phyloP scores from a whole-genome alignment of 2,888 invertebrate species.

The Lepidochitona cinerea region DNA sequence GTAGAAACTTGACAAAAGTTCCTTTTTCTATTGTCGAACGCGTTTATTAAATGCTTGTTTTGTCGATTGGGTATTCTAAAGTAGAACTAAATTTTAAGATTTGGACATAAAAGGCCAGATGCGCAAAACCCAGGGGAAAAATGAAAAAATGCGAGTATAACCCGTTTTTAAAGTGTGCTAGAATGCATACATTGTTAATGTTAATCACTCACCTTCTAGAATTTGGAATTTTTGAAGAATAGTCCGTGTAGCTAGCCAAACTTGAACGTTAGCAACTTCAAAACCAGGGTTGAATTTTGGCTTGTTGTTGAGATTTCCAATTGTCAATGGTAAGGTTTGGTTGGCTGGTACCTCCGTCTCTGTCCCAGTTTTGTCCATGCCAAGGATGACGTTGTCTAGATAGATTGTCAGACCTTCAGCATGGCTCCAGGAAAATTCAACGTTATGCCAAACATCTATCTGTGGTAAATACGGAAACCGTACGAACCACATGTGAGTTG shows the following conservation, averaged over 20 bases:
- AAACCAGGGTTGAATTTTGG: not conserved
- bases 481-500: not conserved
- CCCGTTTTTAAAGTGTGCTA: too few species aligned
- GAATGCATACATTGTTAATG: too few species aligned
- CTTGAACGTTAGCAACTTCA: not conserved
- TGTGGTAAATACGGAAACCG: not conserved
- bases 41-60: too few species aligned
- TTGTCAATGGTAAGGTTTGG: not conserved
- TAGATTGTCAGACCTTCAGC: constrained; percentile 37
- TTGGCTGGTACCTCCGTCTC: not conserved
- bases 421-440: constrained; percentile 44
- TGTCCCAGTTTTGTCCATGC: not conserved
- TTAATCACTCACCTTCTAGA: not conserved
- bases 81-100: too few species aligned
- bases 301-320: not conserved
- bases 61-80: too few species aligned
- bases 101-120: too few species aligned
- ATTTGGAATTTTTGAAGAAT: not conserved
- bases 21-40: too few species aligned
- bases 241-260: not conserved
- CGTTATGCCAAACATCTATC: constrained; percentile 5
- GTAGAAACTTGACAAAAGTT: too few species aligned
- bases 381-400: constrained; percentile 22
- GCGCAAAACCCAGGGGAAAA: too few species aligned
- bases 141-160: too few species aligned